Conservation (phyloP, 2,113 vertebrate genomes). For the Bujurquina vittata region DNA sequence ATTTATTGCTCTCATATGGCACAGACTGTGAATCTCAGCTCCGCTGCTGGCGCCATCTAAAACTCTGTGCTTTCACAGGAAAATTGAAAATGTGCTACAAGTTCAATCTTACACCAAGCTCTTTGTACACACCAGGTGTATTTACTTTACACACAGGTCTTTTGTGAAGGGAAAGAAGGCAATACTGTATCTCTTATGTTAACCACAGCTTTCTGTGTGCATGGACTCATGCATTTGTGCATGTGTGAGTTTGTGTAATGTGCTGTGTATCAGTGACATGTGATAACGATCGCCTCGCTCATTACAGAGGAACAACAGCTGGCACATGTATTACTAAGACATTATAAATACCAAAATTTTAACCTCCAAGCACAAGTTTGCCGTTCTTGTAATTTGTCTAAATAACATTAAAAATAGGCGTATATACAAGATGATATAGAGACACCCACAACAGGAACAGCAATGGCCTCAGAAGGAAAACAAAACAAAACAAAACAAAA, state of each 20-base stretch:
- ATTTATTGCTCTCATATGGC: conserved; percentile 41
- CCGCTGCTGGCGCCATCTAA: conserved; percentile 21
- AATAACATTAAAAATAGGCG: neutral
- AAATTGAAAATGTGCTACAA: neutral
- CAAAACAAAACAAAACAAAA: neutral
- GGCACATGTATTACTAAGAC: neutral
- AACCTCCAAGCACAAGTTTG: neutral
- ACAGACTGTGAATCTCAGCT: conserved; percentile 26
- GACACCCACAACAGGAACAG: neutral
- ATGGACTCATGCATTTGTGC: neutral
- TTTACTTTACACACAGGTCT: conserved; percentile 40
- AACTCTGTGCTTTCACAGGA: neutral
- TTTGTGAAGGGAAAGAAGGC: conserved; percentile 23
- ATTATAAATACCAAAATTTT: neutral
- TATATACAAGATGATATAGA: neutral
- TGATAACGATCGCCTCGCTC: neutral
- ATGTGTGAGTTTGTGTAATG: neutral
- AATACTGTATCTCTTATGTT: conserved; percentile 5
- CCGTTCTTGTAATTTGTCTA: neutral
- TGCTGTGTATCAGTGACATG: neutral
- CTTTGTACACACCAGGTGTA: conserved; percentile 49
- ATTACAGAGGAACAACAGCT: neutral
- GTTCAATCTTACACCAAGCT: neutral
- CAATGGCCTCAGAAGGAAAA: neutral
- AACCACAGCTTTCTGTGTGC: conserved; percentile 2